Evolutionary conservation across 2,113 vertebrate genomes (phyloP).

Genomic region (Actenoides lindsayi): DNA sequence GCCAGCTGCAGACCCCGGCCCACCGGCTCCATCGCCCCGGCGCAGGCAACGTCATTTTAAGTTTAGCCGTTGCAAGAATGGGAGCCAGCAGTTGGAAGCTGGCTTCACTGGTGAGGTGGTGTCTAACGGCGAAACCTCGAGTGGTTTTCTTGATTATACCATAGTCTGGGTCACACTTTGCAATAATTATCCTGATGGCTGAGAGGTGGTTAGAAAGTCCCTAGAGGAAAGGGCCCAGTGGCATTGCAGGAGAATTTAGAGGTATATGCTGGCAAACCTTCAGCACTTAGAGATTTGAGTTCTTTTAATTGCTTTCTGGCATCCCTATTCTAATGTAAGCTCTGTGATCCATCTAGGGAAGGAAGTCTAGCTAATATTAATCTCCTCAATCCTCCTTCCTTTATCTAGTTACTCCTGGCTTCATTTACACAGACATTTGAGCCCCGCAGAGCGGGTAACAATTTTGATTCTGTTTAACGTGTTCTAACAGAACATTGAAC

Average conservation of each 20-base stretch:
- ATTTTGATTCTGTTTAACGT: neutral
- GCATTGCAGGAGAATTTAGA: conserved; percentile 10
- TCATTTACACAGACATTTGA: conserved; percentile 1
- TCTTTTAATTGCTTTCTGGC: conserved; percentile 62
- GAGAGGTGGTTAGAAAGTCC: conserved; percentile 43
- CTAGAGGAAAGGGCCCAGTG: conserved; percentile 20
- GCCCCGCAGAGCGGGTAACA: neutral
- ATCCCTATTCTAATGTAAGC: conserved; percentile 25
- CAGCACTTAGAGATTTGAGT: conserved; percentile 37
- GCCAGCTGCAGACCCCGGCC: neutral
- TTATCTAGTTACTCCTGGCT: conserved; percentile 11
- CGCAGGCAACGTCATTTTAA: neutral
- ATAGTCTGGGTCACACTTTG: conserved; percentile 56
- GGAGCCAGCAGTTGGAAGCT: neutral
- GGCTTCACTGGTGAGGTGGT: neutral
- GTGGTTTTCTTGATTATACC: conserved; percentile 3
- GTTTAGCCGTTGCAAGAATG: neutral
- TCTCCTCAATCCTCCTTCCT: conserved; percentile 25
- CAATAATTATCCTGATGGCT: conserved; percentile 53
- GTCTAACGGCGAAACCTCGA: neutral
- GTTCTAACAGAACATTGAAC: neutral
- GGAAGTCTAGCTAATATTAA: conserved; percentile 14
- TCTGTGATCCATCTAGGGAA: conserved; percentile 41
- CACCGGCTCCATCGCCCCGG: rapidly evolving
- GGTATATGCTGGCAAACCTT: conserved; percentile 41